Base-by-base conservation (phyloP, 30 jellyfish, hydroid and myxozoan species). In the Aurelia sp. region DNA sequence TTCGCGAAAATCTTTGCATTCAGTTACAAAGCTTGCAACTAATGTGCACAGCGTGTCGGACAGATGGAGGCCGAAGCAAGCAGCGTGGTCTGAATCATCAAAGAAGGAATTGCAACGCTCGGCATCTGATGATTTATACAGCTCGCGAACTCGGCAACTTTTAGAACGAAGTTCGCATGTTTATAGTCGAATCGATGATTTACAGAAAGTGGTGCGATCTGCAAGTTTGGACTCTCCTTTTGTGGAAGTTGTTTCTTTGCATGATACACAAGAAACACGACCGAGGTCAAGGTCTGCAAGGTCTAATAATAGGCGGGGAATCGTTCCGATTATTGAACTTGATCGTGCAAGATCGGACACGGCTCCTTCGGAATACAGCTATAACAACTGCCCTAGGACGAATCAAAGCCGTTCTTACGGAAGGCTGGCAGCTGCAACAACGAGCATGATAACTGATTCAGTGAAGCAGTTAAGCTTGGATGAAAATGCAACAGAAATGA, bases 151-250 rank as follows among this genome's bases (percentile, higher is more conserved):
- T 19, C 48, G 30, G 79, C 7, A 53, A 40, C 81, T 81, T 13
- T 24, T 81, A 47, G 66, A 63, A 47, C 74, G 91, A 21, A 64
- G 91, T 31, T 24, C 83, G 15, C 31, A 47, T 40, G 59, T 81
- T 4, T 69, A 65, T 15, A 74, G 76, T n/a, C 71, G 48, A 5
- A 66, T 81, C 44, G 72, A 69, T 17, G 63, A 51, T 63, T 31
- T 81, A 48, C 80, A 63, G 60, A 38, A 76, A 31, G 24, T 58
- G 64, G 19, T 50, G 17, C 63, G 87, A 15, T 76, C 87, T 7
- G 76, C 27, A 18, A 59, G 87, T 44, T 5, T 6, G 8, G 76
- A 17, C 9, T 60, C 66, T 4, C 44, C 74, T 22, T 38, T 18
- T 24, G 38, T 2, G 13, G 75, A 64, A 13, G 38, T 21, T 7